Percentiles rank a stretch among this genome's conserved stretches.
phyloP scores from a whole-genome alignment of 2,113 vertebrate species.

The Protomyctophum bolini region DNA sequence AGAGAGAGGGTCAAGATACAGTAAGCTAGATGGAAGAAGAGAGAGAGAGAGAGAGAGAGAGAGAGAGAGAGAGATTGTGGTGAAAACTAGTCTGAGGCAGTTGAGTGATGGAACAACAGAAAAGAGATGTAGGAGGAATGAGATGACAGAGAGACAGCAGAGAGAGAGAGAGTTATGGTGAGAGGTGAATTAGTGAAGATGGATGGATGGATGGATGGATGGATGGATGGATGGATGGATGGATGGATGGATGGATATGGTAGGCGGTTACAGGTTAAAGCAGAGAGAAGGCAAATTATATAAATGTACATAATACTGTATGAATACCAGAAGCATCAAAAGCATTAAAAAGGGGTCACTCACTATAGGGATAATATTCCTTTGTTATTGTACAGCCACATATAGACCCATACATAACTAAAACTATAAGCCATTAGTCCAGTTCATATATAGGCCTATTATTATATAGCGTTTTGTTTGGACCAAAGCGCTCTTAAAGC shows the following conservation, averaged over 20 bases:
- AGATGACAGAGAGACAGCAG: constrained; percentile 22
- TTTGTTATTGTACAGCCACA: no score
- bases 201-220: constrained; percentile 10
- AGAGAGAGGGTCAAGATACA: constrained; percentile 10
- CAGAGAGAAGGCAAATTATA: neutral
- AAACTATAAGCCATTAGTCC: no score
- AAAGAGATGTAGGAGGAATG: constrained; percentile 41
- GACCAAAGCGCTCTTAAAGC: no score
- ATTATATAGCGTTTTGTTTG: no score
- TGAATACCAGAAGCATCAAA: no score
- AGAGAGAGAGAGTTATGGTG: constrained; percentile 32
- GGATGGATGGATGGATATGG: no score
- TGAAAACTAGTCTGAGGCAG: constrained; percentile 59
- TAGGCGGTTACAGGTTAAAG: neutral
- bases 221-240: constrained; percentile 6
- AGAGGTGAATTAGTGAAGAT: constrained; percentile 32
- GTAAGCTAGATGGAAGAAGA: constrained; percentile 7
- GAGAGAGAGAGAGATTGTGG: constrained; percentile 39
- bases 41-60: constrained; percentile 21
- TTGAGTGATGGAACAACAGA: constrained; percentile 35
- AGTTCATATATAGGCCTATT: no score
- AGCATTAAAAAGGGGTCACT: no score
- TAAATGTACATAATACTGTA: no score
- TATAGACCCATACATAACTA: no score
- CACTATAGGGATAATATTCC: no score